Conservation (phyloP, 2,888 invertebrate species). For the Vanessa cardui region DNA sequence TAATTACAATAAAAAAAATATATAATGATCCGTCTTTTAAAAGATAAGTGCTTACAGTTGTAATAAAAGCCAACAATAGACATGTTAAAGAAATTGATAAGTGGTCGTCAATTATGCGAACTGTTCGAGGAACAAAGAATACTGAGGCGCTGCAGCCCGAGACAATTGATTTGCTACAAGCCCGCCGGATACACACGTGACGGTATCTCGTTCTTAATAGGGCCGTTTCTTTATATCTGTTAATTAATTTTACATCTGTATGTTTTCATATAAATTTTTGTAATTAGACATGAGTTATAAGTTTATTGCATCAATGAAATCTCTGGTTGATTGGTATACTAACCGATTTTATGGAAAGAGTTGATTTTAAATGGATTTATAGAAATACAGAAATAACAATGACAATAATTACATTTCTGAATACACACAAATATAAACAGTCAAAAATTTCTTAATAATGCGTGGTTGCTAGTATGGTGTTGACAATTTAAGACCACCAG, state of each 20-base stretch:
- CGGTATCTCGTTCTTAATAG: background rate
- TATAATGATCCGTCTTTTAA: background rate
- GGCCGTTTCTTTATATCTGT: background rate
- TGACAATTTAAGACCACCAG: no score
- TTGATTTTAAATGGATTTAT: no score
- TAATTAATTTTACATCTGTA: background rate
- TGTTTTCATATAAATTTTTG: no score
- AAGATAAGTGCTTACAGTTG: conserved; percentile 1
- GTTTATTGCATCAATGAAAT: no score
- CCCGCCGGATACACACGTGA: background rate
- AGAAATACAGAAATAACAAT: no score
- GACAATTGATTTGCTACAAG: conserved; percentile 36
- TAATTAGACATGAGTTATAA: no score
- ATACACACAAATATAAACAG: no score
- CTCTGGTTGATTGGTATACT: no score
- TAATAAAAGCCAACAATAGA: conserved; percentile 26
- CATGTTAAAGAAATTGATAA: conserved; percentile 22
- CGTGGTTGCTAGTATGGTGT: no score
- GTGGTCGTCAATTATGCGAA: conserved; percentile 26
- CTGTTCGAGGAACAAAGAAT: conserved; percentile 2
- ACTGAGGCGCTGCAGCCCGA: conserved; percentile 13
- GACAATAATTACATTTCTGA: no score
- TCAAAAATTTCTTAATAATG: no score
- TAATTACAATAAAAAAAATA: background rate
- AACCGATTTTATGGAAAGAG: no score